Conservation (phyloP, 92 coral and sea anemone genomes). For the Palythoa grandiflora region DNA sequence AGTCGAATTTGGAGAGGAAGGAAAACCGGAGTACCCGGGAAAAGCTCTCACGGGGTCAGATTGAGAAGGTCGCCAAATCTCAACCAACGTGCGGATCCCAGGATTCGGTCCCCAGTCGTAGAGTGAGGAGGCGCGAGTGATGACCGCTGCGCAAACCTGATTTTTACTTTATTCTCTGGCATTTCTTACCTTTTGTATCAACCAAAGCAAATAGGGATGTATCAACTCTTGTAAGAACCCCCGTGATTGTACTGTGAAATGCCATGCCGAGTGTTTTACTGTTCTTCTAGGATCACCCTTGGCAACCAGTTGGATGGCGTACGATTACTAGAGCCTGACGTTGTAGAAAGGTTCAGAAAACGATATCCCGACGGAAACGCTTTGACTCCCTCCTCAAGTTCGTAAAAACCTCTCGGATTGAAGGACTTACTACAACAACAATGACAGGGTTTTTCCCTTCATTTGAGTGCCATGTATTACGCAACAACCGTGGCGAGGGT, state of each 20-base stretch:
- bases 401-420: background rate
- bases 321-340: conserved; percentile 94
- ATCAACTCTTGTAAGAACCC: too few species aligned
- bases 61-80: too few species aligned
- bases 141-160: too few species aligned
- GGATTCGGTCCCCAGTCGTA: too few species aligned
- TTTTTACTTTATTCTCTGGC: too few species aligned
- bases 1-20: too few species aligned
- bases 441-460: background rate
- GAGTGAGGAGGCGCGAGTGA: too few species aligned
- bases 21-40: too few species aligned
- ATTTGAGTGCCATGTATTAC: background rate
- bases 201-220: too few species aligned
- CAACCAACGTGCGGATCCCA: too few species aligned
- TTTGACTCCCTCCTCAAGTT: conserved; percentile 45
- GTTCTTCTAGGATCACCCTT: conserved; percentile 84
- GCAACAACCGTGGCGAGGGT: background rate
- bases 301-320: conserved; percentile 99
- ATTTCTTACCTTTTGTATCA: too few species aligned
- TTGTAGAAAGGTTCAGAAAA: conserved; percentile 85
- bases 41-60: too few species aligned
- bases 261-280: background rate
- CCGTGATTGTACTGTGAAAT: background rate
- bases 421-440: background rate
- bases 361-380: conserved; percentile 94